Percentiles rank a stretch among this genome's conserved stretches.
Evolutionary conservation across 2,797 vertebrate genomes (phyloP).

Genomic region (Aldrovandia affinis): DNA sequence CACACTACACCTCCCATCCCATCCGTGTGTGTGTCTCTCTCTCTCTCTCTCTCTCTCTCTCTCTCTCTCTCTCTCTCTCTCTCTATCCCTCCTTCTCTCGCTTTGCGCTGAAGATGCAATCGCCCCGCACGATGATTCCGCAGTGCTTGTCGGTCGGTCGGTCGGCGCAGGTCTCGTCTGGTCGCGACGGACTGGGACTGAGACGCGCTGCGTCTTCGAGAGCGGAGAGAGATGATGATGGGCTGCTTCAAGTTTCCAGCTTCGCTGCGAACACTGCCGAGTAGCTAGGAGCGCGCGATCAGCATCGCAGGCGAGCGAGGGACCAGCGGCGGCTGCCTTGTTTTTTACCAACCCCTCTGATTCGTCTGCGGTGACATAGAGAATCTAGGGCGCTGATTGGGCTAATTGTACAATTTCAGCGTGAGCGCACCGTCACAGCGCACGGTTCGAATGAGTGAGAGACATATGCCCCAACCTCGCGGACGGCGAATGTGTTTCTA

Average conservation of each 20-base stretch:
- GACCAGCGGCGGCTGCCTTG: conserved; percentile 69
- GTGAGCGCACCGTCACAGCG: conserved; percentile 49
- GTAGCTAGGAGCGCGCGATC: conserved; percentile 58
- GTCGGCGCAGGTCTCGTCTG: conserved; percentile 74
- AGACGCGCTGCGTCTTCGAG: conserved; percentile 63
- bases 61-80: conserved; percentile 45
- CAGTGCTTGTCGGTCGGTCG: conserved; percentile 78
- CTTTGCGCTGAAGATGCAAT: conserved; percentile 53
- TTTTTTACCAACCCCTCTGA: conserved; percentile 64
- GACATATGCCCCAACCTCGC: conserved; percentile 39
- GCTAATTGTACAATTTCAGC: conserved; percentile 66
- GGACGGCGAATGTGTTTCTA: conserved; percentile 44
- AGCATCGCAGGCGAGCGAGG: conserved; percentile 65
- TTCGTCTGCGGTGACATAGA: conserved; percentile 61
- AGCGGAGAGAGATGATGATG: conserved; percentile 30
- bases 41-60: conserved; percentile 52
- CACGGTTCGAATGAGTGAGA: conserved; percentile 52
- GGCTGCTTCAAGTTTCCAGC: conserved; percentile 60
- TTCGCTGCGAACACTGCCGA: conserved; percentile 56
- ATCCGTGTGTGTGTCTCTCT: conserved; percentile 64
- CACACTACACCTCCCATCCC: conserved; percentile 67
- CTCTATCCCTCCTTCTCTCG: conserved; percentile 58
- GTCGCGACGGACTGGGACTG: conserved; percentile 66
- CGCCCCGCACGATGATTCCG: conserved; percentile 67
- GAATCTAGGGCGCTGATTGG: conserved; percentile 63